Percentiles rank a stretch among this genome's conserved stretches.
Conservation (phyloP, 2,888 invertebrate genomes). For the Troides oblongomaculatus region DNA sequence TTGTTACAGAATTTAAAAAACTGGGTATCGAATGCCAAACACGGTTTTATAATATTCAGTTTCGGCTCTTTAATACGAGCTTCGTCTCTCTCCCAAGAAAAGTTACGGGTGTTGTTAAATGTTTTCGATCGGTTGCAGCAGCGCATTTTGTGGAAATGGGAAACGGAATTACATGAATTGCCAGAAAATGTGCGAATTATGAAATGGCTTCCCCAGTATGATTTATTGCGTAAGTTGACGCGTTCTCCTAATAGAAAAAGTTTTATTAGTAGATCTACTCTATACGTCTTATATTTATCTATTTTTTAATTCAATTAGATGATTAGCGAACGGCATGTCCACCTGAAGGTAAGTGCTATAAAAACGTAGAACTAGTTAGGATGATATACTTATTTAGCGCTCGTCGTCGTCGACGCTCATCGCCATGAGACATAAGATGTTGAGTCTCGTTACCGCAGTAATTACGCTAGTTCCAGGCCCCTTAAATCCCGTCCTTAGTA, state of each 20-base stretch:
- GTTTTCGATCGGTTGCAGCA: slow-evolving; percentile 81
- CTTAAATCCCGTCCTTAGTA: no score
- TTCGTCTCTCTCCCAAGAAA: slow-evolving; percentile 79
- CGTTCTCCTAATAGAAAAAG: background rate
- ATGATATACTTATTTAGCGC: no score
- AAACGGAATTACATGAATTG: slow-evolving; percentile 76
- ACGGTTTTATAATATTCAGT: slow-evolving; percentile 85
- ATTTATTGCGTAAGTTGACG: slow-evolving; percentile 80
- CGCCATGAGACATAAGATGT: no score
- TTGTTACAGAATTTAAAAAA: slow-evolving; percentile 68
- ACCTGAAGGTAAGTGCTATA: no score
- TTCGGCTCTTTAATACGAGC: slow-evolving; percentile 86
- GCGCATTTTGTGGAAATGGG: slow-evolving; percentile 87
- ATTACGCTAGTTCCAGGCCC: no score
- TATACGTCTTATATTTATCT: no score
- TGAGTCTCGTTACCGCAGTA: no score
- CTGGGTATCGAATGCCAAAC: slow-evolving; percentile 79
- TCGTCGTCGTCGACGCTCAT: no score
- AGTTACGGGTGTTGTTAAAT: slow-evolving; percentile 75
- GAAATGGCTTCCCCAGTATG: slow-evolving; percentile 85
- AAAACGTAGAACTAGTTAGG: no score
- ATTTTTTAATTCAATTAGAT: no score
- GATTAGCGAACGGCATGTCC: no score
- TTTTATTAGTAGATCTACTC: no score
- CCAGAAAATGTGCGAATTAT: slow-evolving; percentile 80